These are phyloP conservation scores for Hylaeus anthracinus DNA, from an alignment of 1,140 invertebrate genomes.

Conservation along the genomic window DNA sequence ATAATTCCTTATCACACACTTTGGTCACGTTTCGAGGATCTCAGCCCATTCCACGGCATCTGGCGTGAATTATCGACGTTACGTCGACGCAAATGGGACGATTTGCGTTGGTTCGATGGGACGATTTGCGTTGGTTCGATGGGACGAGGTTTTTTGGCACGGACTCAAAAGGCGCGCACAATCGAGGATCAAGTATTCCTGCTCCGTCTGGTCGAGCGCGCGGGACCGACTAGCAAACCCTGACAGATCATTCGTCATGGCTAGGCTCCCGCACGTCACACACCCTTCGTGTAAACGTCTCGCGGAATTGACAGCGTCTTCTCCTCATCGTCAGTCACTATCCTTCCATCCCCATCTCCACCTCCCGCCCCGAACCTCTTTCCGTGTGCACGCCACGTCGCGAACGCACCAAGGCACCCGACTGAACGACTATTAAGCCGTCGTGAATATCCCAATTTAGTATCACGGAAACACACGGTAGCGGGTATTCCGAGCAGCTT, in stretches of 20 bases:
- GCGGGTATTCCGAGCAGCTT: constrained; percentile 21
- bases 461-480: neutral
- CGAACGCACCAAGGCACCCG: constrained; percentile 15
- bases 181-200: constrained; percentile 30
- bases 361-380: too few species aligned
- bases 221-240: constrained; percentile 37
- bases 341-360: neutral
- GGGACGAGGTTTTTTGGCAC: constrained; percentile 54
- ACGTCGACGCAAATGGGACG: too few species aligned
- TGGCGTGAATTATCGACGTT: constrained; percentile 23
- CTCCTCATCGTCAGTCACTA: constrained; percentile 38
- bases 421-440: constrained; percentile 45
- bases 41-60: neutral
- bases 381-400: neutral
- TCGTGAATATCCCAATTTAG: constrained; percentile 54
- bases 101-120: neutral
- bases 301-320: constrained; percentile 55
- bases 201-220: constrained; percentile 10
- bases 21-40: too few species aligned
- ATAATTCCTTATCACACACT: too few species aligned
- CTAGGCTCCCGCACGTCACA: constrained; percentile 21
- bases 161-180: constrained; percentile 47
- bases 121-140: neutral
- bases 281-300: constrained; percentile 58
- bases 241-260: constrained; percentile 66